These are phyloP conservation scores for Eristalis tenax DNA, from an alignment of 2,888 invertebrate species.

Conservation along the genomic window DNA sequence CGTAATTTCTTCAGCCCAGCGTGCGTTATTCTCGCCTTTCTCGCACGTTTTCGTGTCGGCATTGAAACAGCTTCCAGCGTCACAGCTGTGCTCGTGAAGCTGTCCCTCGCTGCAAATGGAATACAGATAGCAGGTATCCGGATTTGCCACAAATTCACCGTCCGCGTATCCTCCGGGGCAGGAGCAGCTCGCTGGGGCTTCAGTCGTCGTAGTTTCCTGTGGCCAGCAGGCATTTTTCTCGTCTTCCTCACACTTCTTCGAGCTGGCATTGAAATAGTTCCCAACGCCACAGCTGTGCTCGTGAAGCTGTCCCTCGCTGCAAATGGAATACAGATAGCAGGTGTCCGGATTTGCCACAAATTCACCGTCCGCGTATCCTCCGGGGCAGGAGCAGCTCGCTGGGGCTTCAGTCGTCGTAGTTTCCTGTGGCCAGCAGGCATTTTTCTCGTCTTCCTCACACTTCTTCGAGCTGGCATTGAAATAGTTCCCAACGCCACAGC, in stretches of 20 bases:
- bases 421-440: background rate
- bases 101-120: background rate
- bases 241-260: background rate
- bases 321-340: background rate
- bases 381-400: background rate
- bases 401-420: background rate
- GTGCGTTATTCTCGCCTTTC: background rate
- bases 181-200: background rate
- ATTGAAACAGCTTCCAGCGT: background rate
- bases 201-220: background rate
- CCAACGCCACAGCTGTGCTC: background rate
- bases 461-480: background rate
- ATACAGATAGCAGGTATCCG: background rate
- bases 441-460: background rate
- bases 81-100: background rate
- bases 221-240: background rate
- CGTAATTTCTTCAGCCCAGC: background rate
- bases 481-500: background rate
- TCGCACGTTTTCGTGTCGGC: background rate
- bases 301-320: background rate
- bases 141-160: background rate
- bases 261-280: background rate
- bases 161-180: background rate
- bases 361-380: background rate
- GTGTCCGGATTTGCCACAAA: background rate